Conservation (phyloP, 2,888 invertebrate genomes). For the Eilema depressum region DNA sequence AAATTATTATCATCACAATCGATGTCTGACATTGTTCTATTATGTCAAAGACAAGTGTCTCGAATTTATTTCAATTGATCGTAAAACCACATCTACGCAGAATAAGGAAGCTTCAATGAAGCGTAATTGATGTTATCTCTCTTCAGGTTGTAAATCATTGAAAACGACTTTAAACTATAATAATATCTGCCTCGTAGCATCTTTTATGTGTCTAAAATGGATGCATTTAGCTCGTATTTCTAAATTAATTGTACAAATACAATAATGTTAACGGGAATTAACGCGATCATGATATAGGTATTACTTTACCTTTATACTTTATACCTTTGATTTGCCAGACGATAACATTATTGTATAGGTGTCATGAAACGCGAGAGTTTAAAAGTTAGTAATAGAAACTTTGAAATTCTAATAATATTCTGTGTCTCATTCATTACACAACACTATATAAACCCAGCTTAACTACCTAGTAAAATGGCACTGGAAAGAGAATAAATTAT, state of each 20-base stretch:
- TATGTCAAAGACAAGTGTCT: constrained; percentile 33
- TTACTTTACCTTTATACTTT: too few species aligned
- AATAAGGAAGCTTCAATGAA: constrained; percentile 50
- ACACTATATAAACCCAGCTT: too few species aligned
- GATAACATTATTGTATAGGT: too few species aligned
- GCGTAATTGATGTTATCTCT: constrained; percentile 43
- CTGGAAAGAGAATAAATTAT: too few species aligned
- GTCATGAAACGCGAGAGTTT: too few species aligned
- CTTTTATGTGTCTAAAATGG: neutral
- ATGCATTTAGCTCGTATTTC: neutral
- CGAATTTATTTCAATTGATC: constrained; percentile 55
- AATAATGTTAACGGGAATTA: too few species aligned
- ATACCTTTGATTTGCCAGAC: too few species aligned
- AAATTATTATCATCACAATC: constrained; percentile 9
- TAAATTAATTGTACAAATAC: neutral
- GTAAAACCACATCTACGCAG: constrained; percentile 46
- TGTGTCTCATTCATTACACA: too few species aligned
- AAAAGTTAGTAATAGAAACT: too few species aligned
- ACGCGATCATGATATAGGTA: too few species aligned
- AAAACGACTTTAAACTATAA: constrained; percentile 7
- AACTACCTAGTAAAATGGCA: too few species aligned
- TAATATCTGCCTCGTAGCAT: neutral
- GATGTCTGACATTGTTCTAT: constrained; percentile 4
- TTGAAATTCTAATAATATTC: neutral
- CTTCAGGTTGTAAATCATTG: constrained; percentile 34